phyloP scores from a whole-genome alignment of 2,113 vertebrate species.

The Cyprinus carpio region DNA sequence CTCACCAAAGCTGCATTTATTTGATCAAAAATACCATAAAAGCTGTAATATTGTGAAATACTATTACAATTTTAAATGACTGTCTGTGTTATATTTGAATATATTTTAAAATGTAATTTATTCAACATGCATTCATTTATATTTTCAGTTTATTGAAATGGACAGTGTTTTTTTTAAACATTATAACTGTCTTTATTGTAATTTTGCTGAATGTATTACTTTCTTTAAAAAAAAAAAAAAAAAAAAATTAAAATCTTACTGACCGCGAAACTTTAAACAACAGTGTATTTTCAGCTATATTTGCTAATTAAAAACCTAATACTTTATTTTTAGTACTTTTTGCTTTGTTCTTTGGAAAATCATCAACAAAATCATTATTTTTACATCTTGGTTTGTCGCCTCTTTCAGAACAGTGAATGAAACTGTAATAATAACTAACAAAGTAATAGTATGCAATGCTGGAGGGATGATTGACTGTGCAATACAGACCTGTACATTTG shows the following conservation, averaged over 20 bases:
- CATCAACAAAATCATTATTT: too few relatives aligned
- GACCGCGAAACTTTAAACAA: background rate
- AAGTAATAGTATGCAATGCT: too few relatives aligned
- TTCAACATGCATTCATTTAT: background rate
- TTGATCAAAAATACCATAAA: background rate
- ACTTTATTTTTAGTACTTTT: background rate
- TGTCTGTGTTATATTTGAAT: too few relatives aligned
- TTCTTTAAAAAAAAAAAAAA: too few relatives aligned
- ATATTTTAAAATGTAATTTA: too few relatives aligned
- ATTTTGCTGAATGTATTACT: background rate
- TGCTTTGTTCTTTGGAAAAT: background rate
- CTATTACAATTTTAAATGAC: too few relatives aligned
- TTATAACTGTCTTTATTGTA: background rate
- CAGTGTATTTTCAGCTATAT: background rate
- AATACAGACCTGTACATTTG: too few relatives aligned
- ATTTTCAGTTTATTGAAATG: background rate
- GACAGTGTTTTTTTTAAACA: background rate
- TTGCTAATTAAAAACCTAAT: background rate
- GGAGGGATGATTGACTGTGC: background rate
- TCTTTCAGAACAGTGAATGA: too few relatives aligned
- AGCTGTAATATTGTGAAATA: background rate
- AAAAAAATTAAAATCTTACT: background rate
- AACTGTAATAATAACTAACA: too few relatives aligned
- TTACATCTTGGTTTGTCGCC: too few relatives aligned
- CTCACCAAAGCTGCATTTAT: background rate